Conservation (phyloP, 2,797 vertebrate species). For the Caiman crocodilus region DNA sequence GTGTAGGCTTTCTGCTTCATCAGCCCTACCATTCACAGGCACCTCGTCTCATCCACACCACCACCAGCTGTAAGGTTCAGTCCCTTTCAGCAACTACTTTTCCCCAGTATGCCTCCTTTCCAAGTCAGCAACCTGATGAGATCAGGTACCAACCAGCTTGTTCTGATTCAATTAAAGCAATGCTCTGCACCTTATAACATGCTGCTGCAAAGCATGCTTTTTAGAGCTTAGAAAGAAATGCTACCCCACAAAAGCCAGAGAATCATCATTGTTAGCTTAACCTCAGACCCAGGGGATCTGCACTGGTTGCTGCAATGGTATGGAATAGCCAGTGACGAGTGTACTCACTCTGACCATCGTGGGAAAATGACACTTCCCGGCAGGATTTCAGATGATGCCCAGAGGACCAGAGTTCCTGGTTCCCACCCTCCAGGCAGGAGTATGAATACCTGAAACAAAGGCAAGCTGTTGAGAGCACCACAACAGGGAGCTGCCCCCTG, state of each 20-base stretch:
- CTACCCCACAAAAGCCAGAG: too few species aligned
- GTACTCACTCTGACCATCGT: slow-evolving; percentile 88
- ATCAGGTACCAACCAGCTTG: too few species aligned
- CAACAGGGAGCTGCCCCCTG: background rate
- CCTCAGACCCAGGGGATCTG: background rate
- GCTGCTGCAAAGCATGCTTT: background rate
- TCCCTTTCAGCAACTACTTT: too few species aligned
- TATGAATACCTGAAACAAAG: slow-evolving; percentile 86
- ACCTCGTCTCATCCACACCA: background rate
- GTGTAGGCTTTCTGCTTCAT: background rate
- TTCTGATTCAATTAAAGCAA: too few species aligned
- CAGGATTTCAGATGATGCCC: slow-evolving; percentile 97
- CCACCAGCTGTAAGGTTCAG: too few species aligned
- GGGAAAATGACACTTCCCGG: slow-evolving; percentile 90
- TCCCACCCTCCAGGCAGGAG: slow-evolving; percentile 90
- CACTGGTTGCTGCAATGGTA: background rate
- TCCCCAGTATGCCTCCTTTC: too few species aligned
- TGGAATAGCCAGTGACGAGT: background rate
- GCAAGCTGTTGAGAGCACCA: background rate
- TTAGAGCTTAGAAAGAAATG: background rate
- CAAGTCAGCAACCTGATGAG: too few species aligned
- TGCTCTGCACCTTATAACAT: background rate
- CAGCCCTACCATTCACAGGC: background rate
- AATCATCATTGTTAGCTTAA: background rate
- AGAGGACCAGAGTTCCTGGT: slow-evolving; percentile 94